These are phyloP conservation scores for Phyllostomus discolor DNA, from an alignment of 2,113 vertebrate species.

Conservation along the genomic window DNA sequence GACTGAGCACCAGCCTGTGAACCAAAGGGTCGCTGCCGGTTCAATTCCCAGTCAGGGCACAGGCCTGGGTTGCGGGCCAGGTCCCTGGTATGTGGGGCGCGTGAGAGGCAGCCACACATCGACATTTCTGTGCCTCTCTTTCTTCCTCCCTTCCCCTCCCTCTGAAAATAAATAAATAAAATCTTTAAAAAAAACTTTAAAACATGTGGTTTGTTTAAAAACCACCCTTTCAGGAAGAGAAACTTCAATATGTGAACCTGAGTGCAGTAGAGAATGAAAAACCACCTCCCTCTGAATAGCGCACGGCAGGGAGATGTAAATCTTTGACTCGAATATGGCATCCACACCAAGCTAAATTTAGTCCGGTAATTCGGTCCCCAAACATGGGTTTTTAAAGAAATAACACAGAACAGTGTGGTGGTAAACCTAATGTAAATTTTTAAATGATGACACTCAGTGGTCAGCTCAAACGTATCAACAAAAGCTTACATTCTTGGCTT, in stretches of 20 bases:
- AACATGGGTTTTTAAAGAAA: neutral
- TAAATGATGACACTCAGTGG: neutral
- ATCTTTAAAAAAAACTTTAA: too few species aligned
- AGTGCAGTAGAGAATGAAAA: slow-evolving; percentile 50
- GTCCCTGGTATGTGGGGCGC: too few species aligned
- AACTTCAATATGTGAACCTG: slow-evolving; percentile 55
- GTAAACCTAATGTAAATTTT: neutral
- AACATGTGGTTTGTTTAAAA: slow-evolving; percentile 64
- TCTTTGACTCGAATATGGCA: slow-evolving; percentile 6
- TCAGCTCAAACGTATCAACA: neutral
- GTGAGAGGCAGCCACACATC: too few species aligned
- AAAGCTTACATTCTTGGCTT: neutral
- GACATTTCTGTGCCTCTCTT: too few species aligned
- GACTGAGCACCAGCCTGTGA: too few species aligned
- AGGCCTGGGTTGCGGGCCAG: too few species aligned
- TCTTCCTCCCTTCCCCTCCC: too few species aligned
- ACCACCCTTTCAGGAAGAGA: slow-evolving; percentile 68
- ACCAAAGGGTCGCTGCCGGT: too few species aligned
- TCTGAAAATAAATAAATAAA: too few species aligned
- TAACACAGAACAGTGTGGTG: neutral
- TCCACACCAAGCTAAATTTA: neutral
- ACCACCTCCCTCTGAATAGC: slow-evolving; percentile 42
- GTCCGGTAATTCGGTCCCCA: neutral
- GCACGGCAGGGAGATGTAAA: slow-evolving; percentile 2
- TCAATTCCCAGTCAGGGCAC: too few species aligned